phyloP scores from a whole-genome alignment of 2,797 vertebrate genomes.

The Merluccius polli region DNA sequence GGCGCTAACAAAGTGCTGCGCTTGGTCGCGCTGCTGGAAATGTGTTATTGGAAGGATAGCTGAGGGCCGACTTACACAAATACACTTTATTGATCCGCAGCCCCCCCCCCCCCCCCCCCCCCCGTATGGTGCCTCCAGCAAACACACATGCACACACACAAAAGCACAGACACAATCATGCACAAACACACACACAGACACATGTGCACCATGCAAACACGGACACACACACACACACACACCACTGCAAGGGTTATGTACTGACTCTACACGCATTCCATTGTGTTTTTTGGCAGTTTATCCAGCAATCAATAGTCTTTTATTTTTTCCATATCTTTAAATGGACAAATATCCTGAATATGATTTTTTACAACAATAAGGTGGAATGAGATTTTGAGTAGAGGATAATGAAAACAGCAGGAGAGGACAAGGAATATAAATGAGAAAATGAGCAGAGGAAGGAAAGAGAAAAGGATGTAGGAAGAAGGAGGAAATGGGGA shows the following conservation, averaged over 20 bases:
- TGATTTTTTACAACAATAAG: constrained; percentile 62
- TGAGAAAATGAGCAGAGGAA: background rate
- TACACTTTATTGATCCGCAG: constrained; percentile 72
- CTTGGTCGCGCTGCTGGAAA: constrained; percentile 75
- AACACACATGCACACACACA: constrained; percentile 20
- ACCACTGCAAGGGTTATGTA: constrained; percentile 47
- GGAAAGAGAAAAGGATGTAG: background rate
- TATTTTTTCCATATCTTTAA: constrained; percentile 71
- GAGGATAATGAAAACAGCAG: background rate
- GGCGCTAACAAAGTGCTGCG: constrained; percentile 76
- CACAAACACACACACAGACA: constrained; percentile 7
- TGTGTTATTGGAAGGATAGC: constrained; percentile 82
- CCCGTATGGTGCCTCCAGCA: constrained; percentile 54
- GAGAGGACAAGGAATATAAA: background rate
- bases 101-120: constrained; percentile 55
- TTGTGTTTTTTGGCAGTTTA: constrained; percentile 61
- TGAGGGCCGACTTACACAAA: constrained; percentile 75
- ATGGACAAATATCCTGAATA: constrained; percentile 71
- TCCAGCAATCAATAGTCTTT: constrained; percentile 69
- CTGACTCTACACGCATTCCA: constrained; percentile 52
- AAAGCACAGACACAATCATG: constrained; percentile 30
- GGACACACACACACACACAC: background rate
- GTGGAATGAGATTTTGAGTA: constrained; percentile 43
- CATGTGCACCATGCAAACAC: background rate
- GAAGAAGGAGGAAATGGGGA: background rate